Percentiles rank a stretch among this genome's conserved stretches.
These are phyloP conservation scores for Archocentrus centrarchus DNA, from an alignment of 2,113 vertebrate species.

Conservation along the genomic window DNA sequence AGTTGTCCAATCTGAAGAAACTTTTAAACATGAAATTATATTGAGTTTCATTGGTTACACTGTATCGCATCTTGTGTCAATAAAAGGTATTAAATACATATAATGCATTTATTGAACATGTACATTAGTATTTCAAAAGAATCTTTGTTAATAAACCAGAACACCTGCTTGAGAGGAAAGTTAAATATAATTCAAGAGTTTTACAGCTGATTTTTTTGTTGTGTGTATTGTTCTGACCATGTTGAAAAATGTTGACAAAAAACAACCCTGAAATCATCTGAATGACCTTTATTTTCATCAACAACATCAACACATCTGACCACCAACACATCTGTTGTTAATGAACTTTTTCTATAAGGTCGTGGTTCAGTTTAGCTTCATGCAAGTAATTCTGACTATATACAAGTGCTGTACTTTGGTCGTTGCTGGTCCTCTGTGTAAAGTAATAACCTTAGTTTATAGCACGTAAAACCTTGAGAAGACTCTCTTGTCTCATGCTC, in stretches of 20 bases:
- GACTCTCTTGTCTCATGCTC: background rate
- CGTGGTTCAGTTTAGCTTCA: background rate
- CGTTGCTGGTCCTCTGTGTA: background rate
- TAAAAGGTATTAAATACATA: background rate
- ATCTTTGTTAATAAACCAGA: background rate
- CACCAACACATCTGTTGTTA: background rate
- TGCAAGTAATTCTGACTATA: background rate
- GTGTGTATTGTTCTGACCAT: background rate
- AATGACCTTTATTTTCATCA: too few species aligned
- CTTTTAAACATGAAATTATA: background rate
- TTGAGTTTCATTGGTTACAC: background rate
- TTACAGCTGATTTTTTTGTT: background rate
- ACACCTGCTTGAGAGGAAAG: rapidly evolving
- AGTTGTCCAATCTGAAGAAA: background rate
- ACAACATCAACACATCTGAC: background rate
- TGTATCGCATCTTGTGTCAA: background rate
- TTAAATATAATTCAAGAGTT: background rate
- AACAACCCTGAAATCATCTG: background rate
- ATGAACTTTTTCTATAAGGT: background rate
- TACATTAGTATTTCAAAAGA: background rate
- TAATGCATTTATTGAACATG: background rate
- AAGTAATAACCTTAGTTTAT: background rate
- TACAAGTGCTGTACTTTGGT: background rate
- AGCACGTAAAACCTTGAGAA: background rate
- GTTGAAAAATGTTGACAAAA: background rate